Percentiles rank a stretch among this genome's conserved stretches.
Conservation (phyloP, 2,113 vertebrate genomes). For the Passer domesticus region DNA sequence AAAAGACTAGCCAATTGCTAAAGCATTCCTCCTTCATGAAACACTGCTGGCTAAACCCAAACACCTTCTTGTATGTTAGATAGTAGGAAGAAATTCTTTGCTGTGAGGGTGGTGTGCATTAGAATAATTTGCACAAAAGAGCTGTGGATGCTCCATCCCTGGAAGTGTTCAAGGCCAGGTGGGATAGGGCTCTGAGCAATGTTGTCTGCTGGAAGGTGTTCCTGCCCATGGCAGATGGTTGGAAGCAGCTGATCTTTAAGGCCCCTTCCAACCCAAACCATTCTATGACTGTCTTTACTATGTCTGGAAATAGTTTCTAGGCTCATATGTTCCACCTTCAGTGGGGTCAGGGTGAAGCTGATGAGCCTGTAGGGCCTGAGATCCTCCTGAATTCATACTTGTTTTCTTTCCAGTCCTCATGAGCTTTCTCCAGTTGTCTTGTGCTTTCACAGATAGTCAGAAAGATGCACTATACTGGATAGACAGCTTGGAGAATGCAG, state of each 20-base stretch:
- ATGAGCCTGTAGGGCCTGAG: neutral
- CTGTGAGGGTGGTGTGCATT: neutral
- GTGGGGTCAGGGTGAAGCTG: neutral
- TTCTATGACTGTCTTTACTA: neutral
- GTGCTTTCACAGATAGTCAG: neutral
- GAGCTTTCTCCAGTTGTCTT: neutral
- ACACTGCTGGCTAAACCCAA: neutral
- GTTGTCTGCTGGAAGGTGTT: neutral
- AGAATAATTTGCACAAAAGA: neutral
- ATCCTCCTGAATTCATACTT: neutral
- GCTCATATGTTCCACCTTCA: neutral
- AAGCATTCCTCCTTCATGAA: neutral
- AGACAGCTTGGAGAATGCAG: neutral
- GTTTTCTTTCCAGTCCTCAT: neutral
- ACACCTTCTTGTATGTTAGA: neutral
- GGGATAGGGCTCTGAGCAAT: neutral
- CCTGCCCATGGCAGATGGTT: neutral
- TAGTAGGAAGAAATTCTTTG: neutral
- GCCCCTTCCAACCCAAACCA: neutral
- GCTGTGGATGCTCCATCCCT: neutral
- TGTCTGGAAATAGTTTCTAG: neutral
- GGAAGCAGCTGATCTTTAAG: neutral
- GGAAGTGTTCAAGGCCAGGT: neutral
- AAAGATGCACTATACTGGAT: fast-evolving
- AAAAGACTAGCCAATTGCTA: neutral